phyloP scores from a whole-genome alignment of 2,113 vertebrate genomes.

The Rutilus rutilus region DNA sequence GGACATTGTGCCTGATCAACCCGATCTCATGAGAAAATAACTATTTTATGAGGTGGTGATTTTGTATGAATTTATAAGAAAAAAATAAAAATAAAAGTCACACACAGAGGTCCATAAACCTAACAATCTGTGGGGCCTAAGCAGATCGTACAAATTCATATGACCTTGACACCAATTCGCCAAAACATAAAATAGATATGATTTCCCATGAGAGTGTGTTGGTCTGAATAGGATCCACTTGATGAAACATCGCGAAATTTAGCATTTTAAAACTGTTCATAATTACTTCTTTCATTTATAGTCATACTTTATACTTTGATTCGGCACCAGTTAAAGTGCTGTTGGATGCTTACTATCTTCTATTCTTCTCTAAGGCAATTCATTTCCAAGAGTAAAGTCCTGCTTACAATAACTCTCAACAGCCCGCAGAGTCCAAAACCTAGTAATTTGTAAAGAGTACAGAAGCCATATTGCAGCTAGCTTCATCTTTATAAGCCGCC shows the following conservation, averaged over 20 bases:
- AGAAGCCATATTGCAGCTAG: conserved; percentile 39
- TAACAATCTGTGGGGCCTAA: background rate
- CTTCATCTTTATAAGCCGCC: conserved; percentile 14
- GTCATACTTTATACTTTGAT: background rate
- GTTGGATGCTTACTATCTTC: background rate
- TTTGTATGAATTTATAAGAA: background rate
- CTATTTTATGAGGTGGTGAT: background rate
- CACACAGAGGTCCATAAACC: background rate
- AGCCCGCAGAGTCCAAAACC: conserved; percentile 29
- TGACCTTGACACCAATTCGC: background rate
- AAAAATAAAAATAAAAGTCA: no score
- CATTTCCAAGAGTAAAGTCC: conserved; percentile 23
- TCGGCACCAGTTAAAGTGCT: background rate
- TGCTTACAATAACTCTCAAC: conserved; percentile 37
- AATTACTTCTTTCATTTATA: background rate
- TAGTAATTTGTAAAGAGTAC: conserved; percentile 55
- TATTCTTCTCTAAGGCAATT: background rate
- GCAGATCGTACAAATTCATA: background rate
- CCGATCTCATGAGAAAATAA: background rate
- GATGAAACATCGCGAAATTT: background rate
- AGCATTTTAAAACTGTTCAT: background rate
- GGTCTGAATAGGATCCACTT: background rate
- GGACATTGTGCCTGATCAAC: background rate
- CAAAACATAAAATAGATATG: background rate
- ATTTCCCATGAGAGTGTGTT: background rate